A percentile compares a stretch with the other conserved stretches of the same genome.
Conservation (phyloP, 2,888 invertebrate genomes). For the Slavum lentiscoides region DNA sequence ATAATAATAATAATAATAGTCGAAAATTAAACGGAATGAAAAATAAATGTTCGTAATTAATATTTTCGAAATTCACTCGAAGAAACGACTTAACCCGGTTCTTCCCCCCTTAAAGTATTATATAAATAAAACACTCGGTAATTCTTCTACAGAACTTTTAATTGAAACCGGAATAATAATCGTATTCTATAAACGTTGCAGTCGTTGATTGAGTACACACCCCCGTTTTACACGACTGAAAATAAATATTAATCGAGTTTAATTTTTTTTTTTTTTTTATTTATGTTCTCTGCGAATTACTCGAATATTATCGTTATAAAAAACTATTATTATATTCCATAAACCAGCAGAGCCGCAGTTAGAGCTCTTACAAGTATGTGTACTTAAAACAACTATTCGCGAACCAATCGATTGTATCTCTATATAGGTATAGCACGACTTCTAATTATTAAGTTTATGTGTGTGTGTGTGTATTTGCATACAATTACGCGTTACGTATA, state of each 20-base stretch:
- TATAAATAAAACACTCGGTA: background rate
- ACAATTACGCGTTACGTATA: background rate
- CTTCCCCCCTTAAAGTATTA: background rate
- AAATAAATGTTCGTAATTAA: too few species aligned
- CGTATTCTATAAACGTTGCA: background rate
- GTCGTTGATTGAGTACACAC: too few species aligned
- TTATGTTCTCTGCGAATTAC: too few species aligned
- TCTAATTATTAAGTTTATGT: background rate
- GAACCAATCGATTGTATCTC: background rate
- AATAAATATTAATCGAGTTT: background rate
- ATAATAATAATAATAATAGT: too few species aligned
- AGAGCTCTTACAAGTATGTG: too few species aligned
- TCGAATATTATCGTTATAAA: too few species aligned
- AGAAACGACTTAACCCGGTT: too few species aligned
- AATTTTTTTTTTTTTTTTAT: background rate
- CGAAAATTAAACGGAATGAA: too few species aligned
- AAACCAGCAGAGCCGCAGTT: too few species aligned
- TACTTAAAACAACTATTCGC: background rate
- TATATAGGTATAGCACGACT: background rate
- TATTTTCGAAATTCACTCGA: too few species aligned
- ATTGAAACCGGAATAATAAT: background rate
- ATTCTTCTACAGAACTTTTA: background rate
- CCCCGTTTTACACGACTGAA: background rate
- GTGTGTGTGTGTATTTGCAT: background rate
- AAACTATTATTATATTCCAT: too few species aligned